Percentiles rank a stretch among this genome's conserved stretches.
Conservation (phyloP, 2,888 invertebrate species). For the Clunio marinus region DNA sequence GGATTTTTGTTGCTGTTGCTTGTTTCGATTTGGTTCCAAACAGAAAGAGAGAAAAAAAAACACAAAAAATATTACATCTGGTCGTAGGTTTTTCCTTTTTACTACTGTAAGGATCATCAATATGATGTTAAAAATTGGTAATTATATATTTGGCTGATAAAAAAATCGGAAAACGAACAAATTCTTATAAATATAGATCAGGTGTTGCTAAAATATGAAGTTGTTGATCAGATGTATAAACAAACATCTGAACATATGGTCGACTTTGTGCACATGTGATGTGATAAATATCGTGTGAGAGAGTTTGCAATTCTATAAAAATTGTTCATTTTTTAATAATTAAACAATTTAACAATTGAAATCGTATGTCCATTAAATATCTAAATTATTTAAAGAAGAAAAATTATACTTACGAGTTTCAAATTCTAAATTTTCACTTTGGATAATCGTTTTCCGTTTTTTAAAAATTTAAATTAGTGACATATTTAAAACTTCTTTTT, state of each 20-base stretch:
- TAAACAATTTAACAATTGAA: too few species aligned
- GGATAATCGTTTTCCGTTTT: too few species aligned
- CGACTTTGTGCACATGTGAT: conserved; percentile 31
- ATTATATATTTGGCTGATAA: conserved; percentile 30
- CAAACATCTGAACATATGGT: conserved; percentile 27
- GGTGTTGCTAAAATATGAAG: conserved; percentile 30
- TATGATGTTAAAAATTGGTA: not conserved
- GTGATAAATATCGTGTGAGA: conserved; percentile 5
- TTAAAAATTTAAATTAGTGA: too few species aligned
- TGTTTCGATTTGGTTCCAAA: conserved; percentile 28
- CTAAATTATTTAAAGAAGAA: too few species aligned
- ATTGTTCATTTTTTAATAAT: not conserved
- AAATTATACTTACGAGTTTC: too few species aligned
- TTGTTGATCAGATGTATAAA: conserved; percentile 28
- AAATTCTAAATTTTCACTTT: too few species aligned
- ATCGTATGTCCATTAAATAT: too few species aligned
- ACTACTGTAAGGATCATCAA: conserved; percentile 21
- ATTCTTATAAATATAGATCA: conserved; percentile 26
- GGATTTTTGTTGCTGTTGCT: conserved; percentile 28
- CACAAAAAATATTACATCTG: conserved; percentile 38
- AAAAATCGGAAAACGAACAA: conserved; percentile 22
- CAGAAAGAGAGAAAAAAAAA: too few species aligned
- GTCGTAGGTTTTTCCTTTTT: conserved; percentile 25
- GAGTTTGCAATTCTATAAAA: not conserved
- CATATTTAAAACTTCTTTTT: too few species aligned